phyloP scores from a whole-genome alignment of 2,888 invertebrate genomes.

The Scaptomyza reducta region DNA sequence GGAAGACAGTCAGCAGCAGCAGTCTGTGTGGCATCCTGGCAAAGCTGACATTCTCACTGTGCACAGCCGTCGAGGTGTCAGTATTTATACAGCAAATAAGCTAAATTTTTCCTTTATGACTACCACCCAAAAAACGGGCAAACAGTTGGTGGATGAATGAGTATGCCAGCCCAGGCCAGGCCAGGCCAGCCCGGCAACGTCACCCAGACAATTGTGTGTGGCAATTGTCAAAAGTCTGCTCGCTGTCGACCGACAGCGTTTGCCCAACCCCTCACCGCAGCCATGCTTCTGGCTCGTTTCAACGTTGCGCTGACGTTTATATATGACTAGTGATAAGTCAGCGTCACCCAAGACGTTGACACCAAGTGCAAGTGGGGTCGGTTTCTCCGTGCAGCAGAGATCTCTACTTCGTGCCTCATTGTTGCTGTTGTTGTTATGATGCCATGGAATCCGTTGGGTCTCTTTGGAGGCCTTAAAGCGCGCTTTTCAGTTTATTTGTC shows the following conservation, averaged over 20 bases:
- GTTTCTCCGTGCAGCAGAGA: conserved; percentile 22
- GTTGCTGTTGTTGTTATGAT: conserved; percentile 72
- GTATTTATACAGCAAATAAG: conserved; percentile 76
- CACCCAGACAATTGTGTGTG: conserved; percentile 79
- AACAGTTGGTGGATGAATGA: conserved; percentile 48
- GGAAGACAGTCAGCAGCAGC: conserved; percentile 31
- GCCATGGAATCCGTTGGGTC: conserved; percentile 65
- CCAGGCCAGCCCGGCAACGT: conserved; percentile 22
- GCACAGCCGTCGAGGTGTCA: conserved; percentile 63
- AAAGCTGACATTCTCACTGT: conserved; percentile 32
- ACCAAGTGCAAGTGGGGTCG: conserved; percentile 58
- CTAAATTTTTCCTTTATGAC: conserved; percentile 73
- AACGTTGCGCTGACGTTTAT: conserved; percentile 63
- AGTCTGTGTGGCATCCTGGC: conserved; percentile 27
- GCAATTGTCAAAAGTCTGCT: conserved; percentile 80
- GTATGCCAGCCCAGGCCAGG: conserved; percentile 32
- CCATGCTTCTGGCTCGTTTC: background rate
- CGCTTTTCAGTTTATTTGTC: conserved; percentile 74
- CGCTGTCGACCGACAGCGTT: conserved; percentile 38
- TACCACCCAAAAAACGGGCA: conserved; percentile 52
- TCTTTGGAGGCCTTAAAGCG: conserved; percentile 66
- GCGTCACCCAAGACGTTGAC: conserved; percentile 54
- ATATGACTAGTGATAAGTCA: conserved; percentile 80
- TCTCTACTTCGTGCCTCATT: conserved; percentile 31
- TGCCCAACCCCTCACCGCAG: background rate